phyloP scores from a whole-genome alignment of 2,113 vertebrate species.

The Blennius ocellaris region DNA sequence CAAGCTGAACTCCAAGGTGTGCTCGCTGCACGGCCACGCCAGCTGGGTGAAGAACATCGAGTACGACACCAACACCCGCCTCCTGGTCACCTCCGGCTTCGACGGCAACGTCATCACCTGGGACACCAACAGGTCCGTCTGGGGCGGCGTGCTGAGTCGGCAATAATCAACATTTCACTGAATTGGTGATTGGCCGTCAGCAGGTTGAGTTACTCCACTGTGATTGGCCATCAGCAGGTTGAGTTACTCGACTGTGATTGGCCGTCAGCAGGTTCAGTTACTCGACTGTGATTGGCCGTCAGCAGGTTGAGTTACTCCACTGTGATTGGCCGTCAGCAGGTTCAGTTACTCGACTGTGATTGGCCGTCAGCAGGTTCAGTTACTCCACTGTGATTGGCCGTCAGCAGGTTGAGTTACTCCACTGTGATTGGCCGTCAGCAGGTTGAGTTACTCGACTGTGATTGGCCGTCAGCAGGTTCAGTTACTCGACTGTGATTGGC shows the following conservation, averaged over 20 bases:
- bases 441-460: not conserved
- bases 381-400: too few species aligned
- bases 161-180: too few species aligned
- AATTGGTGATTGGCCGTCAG: too few species aligned
- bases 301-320: too few species aligned
- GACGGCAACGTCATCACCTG: slow-evolving; percentile 99
- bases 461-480: not conserved
- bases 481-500: not conserved
- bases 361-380: slow-evolving; percentile 86
- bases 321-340: not conserved
- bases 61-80: slow-evolving; percentile 95
- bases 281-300: not conserved
- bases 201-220: not conserved
- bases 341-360: not conserved
- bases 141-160: too few species aligned
- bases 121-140: slow-evolving; percentile 92
- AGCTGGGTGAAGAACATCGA: slow-evolving; percentile 99
- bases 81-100: slow-evolving; percentile 98
- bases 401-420: not conserved
- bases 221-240: too few species aligned
- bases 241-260: too few species aligned
- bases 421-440: not conserved
- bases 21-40: slow-evolving; percentile 96
- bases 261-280: not conserved
- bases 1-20: slow-evolving; percentile 95